Percentiles rank a stretch among this genome's conserved stretches.
phyloP scores from a whole-genome alignment of 2,113 vertebrate genomes.

The Chlamydotis undulata region DNA sequence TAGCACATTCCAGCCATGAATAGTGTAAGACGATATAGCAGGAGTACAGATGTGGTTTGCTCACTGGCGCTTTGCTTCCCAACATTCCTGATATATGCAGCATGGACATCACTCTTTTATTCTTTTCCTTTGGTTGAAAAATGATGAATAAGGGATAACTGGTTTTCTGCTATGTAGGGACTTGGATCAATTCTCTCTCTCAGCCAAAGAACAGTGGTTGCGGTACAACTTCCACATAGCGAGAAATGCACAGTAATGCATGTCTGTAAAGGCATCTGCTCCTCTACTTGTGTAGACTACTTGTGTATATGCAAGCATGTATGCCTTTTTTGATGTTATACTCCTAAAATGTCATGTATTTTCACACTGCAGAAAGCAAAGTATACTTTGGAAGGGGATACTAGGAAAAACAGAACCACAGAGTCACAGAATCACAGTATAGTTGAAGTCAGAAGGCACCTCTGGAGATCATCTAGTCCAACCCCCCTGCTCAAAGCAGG shows the following conservation, averaged over 20 bases:
- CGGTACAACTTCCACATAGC: background rate
- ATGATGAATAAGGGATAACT: background rate
- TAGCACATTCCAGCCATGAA: slow-evolving; percentile 36
- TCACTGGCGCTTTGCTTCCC: background rate
- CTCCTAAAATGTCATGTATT: background rate
- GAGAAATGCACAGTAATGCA: background rate
- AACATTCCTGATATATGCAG: background rate
- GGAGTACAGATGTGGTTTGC: slow-evolving; percentile 35
- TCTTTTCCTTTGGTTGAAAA: background rate
- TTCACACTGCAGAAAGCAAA: background rate
- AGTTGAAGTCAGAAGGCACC: background rate
- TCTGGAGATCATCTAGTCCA: background rate
- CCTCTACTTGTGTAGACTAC: background rate
- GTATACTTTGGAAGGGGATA: background rate
- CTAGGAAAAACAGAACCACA: background rate
- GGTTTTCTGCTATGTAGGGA: background rate
- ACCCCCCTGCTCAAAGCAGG: background rate
- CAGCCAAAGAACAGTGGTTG: background rate
- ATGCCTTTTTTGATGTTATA: background rate
- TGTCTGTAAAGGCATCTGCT: background rate
- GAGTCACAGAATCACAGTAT: background rate
- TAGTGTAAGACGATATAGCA: slow-evolving; percentile 7
- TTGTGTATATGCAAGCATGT: background rate
- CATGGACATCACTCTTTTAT: background rate
- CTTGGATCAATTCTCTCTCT: background rate